Evolutionary conservation across 1,140 invertebrate genomes (phyloP).

Genomic region (Holcopasites calliopsidis): DNA sequence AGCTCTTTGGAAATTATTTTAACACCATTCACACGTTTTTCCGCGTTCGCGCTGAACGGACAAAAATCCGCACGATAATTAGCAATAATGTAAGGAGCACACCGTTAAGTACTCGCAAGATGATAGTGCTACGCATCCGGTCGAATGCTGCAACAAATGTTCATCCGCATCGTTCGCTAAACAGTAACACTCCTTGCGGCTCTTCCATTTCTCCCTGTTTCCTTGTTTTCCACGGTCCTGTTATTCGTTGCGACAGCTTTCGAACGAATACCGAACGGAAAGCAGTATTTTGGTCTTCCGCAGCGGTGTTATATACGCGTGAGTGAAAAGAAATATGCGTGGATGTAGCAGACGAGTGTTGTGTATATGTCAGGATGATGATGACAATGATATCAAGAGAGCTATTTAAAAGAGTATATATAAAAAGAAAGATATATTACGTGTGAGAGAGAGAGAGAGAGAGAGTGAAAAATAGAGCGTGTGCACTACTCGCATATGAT

Average conservation of each 20-base stretch:
- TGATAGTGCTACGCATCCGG: neutral
- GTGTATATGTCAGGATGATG: neutral
- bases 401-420: conserved; percentile 50
- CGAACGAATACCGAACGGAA: conserved; percentile 50
- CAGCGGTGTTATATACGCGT: conserved; percentile 49
- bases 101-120: neutral
- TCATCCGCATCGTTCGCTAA: too few species aligned
- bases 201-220: neutral
- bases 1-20: neutral
- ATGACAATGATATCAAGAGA: conserved; percentile 27
- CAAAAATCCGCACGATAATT: conserved; percentile 10
- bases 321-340: conserved; percentile 4
- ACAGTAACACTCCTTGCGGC: too few species aligned
- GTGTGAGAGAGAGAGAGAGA: conserved; percentile 39
- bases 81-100: conserved; percentile 4
- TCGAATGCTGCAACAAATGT: neutral
- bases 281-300: conserved; percentile 63
- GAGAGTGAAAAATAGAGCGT: too few species aligned
- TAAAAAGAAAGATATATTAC: conserved; percentile 44
- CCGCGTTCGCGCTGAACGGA: too few species aligned
- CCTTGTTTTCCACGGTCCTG: neutral
- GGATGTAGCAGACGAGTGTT: conserved; percentile 20
- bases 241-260: conserved; percentile 26
- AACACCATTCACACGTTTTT: neutral
- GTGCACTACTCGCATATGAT: conserved; percentile 27